Conservation (phyloP, 2,113 vertebrate genomes). For the Apteryx mantelli region DNA sequence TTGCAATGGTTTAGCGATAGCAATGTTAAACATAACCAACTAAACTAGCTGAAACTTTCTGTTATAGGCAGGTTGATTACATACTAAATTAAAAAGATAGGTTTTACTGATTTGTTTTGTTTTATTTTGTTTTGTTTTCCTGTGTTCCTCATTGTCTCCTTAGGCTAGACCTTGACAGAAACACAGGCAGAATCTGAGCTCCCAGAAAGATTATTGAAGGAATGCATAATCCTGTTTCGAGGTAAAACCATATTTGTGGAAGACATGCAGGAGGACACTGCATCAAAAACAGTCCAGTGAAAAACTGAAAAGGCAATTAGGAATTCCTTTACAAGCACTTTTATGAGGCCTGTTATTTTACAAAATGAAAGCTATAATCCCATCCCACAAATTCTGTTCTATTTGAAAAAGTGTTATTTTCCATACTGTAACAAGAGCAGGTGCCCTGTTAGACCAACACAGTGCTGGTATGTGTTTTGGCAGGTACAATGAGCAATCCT, state of each 20-base stretch:
- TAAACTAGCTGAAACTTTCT: neutral
- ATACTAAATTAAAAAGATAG: neutral
- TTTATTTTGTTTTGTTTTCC: neutral
- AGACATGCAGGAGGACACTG: rapidly evolving
- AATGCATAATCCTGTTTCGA: rapidly evolving
- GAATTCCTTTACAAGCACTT: neutral
- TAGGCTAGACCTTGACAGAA: neutral
- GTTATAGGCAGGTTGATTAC: neutral
- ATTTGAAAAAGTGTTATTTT: neutral
- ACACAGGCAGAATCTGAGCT: neutral
- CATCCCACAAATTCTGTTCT: neutral
- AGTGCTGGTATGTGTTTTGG: neutral
- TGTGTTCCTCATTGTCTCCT: neutral
- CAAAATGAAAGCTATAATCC: neutral
- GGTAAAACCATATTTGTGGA: rapidly evolving
- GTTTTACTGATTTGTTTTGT: neutral
- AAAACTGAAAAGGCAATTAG: neutral
- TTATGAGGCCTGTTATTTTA: neutral
- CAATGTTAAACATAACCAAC: neutral
- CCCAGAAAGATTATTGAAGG: neutral
- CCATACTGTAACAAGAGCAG: neutral
- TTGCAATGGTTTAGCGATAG: neutral
- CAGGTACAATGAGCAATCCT: conserved; percentile 8
- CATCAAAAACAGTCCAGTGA: neutral
- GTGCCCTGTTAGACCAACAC: neutral